Conservation (phyloP, 2,797 vertebrate genomes). For the Coluber constrictor region DNA sequence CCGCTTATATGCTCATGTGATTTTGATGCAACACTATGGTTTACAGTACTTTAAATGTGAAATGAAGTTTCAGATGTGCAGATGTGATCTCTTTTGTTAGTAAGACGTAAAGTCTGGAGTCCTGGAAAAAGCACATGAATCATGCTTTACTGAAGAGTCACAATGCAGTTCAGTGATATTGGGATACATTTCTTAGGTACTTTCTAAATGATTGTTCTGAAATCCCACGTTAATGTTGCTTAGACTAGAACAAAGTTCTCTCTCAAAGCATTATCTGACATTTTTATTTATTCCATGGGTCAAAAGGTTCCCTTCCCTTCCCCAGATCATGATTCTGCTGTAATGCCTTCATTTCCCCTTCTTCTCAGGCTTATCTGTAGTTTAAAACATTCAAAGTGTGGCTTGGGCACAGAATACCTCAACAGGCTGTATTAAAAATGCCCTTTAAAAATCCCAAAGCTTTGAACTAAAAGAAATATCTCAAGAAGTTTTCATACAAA, state of each 20-base stretch:
- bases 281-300: constrained; percentile 38
- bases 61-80: background rate
- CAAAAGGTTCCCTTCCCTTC: constrained; percentile 35
- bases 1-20: background rate
- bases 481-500: constrained; percentile 85
- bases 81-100: background rate
- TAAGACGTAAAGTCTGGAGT: background rate
- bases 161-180: background rate
- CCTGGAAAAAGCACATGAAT: background rate
- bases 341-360: constrained; percentile 36
- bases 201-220: background rate
- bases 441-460: constrained; percentile 88
- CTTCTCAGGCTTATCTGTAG: constrained; percentile 63
- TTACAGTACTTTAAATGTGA: background rate
- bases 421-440: constrained; percentile 89
- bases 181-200: background rate
- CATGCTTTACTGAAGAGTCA: background rate
- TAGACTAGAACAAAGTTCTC: background rate
- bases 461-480: constrained; percentile 92
- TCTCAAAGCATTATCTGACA: constrained; percentile 33
- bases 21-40: background rate
- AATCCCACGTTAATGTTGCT: background rate
- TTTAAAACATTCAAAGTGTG: constrained; percentile 69
- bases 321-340: constrained; percentile 18
- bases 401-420: constrained; percentile 74